Evolutionary conservation across 2,113 vertebrate species (phyloP).

Genomic region (Saguinus imperator): DNA sequence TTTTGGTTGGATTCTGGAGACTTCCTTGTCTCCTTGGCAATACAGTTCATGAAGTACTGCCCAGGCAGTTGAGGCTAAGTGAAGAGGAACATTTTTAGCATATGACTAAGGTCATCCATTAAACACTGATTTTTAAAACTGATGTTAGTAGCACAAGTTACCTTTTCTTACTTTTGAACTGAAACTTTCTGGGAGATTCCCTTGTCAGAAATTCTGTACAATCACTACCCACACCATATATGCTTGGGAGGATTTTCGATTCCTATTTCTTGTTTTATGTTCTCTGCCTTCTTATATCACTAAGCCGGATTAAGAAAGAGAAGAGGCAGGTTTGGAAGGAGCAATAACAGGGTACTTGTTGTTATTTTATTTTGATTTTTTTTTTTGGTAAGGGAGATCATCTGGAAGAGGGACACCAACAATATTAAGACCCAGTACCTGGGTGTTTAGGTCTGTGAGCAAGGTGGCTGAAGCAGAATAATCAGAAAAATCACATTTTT

Average conservation of each 20-base stretch:
- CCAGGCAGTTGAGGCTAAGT: background rate
- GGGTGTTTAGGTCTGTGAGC: background rate
- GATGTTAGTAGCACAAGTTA: background rate
- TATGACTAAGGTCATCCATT: background rate
- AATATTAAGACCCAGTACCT: background rate
- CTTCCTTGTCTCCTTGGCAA: background rate
- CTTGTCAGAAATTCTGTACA: background rate
- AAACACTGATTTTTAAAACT: background rate
- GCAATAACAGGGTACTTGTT: too few relatives aligned
- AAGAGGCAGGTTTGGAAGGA: background rate
- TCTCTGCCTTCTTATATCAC: background rate
- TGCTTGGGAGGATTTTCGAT: background rate
- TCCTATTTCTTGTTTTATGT: background rate
- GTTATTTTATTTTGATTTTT: too few relatives aligned
- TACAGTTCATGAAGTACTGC: background rate
- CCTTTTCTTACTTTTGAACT: slow-evolving; percentile 26
- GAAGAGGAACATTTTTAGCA: background rate
- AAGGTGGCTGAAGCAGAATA: background rate
- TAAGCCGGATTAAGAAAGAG: background rate
- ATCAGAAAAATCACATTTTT: background rate
- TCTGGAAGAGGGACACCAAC: background rate
- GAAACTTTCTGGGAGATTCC: background rate
- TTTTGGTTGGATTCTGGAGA: background rate
- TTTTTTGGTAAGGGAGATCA: background rate
- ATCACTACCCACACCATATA: background rate